phyloP scores from a whole-genome alignment of 2,888 invertebrate genomes.

The Tetrapedia diversipes region DNA sequence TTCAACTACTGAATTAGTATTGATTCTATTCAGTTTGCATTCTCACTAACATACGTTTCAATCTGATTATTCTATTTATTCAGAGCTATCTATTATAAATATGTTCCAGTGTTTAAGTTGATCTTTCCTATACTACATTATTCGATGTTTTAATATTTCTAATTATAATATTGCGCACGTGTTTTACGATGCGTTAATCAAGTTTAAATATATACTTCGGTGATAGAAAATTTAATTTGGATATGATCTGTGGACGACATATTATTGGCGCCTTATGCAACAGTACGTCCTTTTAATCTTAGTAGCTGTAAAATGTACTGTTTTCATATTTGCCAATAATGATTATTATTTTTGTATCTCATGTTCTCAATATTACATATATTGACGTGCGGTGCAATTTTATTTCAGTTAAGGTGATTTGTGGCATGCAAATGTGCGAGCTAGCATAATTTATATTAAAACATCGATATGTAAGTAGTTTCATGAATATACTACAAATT shows the following conservation, averaged over 20 bases:
- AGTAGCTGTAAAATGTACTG: neutral
- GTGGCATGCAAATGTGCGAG: neutral
- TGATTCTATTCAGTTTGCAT: conserved; percentile 43
- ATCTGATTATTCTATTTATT: conserved; percentile 33
- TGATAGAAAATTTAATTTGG: neutral
- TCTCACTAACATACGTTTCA: conserved; percentile 29
- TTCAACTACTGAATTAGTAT: conserved; percentile 43
- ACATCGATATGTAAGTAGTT: conserved; percentile 42
- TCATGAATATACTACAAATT: conserved; percentile 17
- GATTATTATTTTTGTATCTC: neutral
- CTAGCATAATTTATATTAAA: conserved; percentile 41
- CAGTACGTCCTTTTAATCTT: neutral
- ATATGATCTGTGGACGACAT: neutral
- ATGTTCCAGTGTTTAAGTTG: conserved; percentile 37
- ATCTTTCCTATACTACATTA: conserved; percentile 15
- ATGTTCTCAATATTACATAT: neutral
- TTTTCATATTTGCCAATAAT: neutral
- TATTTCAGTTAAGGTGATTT: neutral
- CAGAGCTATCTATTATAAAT: conserved; percentile 36
- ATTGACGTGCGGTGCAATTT: conserved; percentile 4
- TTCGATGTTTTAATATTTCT: conserved; percentile 48
- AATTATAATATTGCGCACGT: conserved; percentile 16
- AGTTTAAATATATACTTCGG: neutral
- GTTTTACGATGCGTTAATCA: neutral
- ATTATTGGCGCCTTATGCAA: conserved; percentile 18